phyloP scores from a whole-genome alignment of 2,888 invertebrate species.

The Drosophila borborema region DNA sequence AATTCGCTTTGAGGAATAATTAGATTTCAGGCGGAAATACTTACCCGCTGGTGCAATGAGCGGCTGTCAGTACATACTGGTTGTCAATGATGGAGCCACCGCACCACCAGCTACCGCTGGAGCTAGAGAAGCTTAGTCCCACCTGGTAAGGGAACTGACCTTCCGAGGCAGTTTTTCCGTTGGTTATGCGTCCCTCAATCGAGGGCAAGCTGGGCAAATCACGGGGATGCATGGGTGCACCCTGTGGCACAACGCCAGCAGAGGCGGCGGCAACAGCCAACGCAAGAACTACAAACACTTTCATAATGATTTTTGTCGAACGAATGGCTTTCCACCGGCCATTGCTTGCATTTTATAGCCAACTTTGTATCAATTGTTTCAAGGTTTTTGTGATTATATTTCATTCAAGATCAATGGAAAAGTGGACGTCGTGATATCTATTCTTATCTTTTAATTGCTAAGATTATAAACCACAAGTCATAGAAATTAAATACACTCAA shows the following conservation, averaged over 20 bases:
- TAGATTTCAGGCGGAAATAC: constrained; percentile 5
- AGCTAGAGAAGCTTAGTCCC: constrained; percentile 66
- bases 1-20: neutral
- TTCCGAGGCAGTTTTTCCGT: constrained; percentile 61
- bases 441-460: constrained; percentile 8
- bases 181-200: constrained; percentile 75
- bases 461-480: constrained; percentile 36
- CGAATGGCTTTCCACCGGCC: constrained; percentile 38
- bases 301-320: constrained; percentile 59
- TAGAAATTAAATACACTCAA: constrained; percentile 53
- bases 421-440: neutral
- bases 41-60: constrained; percentile 79
- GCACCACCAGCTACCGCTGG: constrained; percentile 70
- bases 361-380: constrained; percentile 1
- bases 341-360: constrained; percentile 24
- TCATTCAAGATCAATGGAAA: constrained; percentile 3
- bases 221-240: constrained; percentile 59
- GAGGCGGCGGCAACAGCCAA: constrained; percentile 69
- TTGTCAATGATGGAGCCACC: constrained; percentile 76
- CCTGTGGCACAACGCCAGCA: constrained; percentile 57
- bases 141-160: constrained; percentile 80
- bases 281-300: constrained; percentile 68
- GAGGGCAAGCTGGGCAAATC: constrained; percentile 42
- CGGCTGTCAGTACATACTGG: constrained; percentile 75
- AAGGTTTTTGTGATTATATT: constrained; percentile 14